Evolutionary conservation across 2,888 invertebrate species (phyloP).

Genomic region (Chydorus sphaericus): DNA sequence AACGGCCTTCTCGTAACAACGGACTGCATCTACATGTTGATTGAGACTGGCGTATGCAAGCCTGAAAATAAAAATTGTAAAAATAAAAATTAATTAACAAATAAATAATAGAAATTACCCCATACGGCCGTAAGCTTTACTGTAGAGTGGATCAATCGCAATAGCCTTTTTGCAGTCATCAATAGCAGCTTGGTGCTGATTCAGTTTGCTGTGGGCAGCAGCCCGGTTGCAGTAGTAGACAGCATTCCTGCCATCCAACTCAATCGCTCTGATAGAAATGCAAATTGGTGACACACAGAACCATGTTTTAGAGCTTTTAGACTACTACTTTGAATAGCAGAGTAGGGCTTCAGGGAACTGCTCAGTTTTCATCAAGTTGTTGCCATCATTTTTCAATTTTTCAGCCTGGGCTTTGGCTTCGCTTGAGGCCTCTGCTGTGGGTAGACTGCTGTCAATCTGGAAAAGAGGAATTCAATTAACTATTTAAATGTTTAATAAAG

Average conservation of each 20-base stretch:
- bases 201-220: constrained; percentile 81
- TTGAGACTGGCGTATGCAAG: constrained; percentile 72
- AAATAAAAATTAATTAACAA: neutral
- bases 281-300: neutral
- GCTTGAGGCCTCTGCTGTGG: constrained; percentile 20
- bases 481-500: neutral
- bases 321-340: constrained; percentile 51
- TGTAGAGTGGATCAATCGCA: constrained; percentile 74
- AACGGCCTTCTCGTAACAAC: constrained; percentile 73
- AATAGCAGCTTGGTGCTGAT: constrained; percentile 67
- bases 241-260: constrained; percentile 71
- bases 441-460: neutral
- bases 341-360: constrained; percentile 65
- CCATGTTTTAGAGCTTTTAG: neutral
- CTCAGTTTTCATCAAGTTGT: constrained; percentile 71
- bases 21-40: constrained; percentile 65
- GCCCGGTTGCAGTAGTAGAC: constrained; percentile 96
- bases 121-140: constrained; percentile 87
- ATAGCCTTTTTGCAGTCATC: constrained; percentile 82
- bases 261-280: constrained; percentile 58
- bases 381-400: constrained; percentile 71
- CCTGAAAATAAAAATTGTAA: constrained; percentile 25
- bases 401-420: constrained; percentile 54
- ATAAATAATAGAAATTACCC: constrained; percentile 35
- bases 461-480: neutral